These are phyloP conservation scores for Allophyes oxyacanthae DNA, from an alignment of 2,888 invertebrate species.

Conservation along the genomic window DNA sequence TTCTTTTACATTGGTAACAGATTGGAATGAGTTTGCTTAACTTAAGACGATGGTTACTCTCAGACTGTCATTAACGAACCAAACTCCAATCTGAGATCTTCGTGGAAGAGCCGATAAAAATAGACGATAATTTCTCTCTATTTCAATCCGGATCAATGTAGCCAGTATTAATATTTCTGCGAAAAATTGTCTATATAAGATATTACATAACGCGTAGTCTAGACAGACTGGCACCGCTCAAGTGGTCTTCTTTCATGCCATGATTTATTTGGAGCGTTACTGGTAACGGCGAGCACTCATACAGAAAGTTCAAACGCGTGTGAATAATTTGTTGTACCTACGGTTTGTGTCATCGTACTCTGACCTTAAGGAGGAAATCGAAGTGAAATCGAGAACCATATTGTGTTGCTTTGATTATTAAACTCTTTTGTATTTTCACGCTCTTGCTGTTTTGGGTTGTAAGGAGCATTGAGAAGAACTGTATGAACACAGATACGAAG, in stretches of 20 bases:
- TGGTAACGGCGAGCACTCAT: neutral
- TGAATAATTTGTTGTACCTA: slow-evolving; percentile 35
- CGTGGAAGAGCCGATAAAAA: slow-evolving; percentile 14
- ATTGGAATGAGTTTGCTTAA: too few species aligned
- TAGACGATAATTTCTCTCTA: slow-evolving; percentile 19
- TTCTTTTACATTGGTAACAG: too few species aligned
- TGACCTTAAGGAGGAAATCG: neutral
- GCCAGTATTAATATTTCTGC: slow-evolving; percentile 6
- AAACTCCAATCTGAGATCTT: neutral
- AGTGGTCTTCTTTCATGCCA: slow-evolving; percentile 17
- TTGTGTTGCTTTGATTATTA: neutral
- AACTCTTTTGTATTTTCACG: too few species aligned
- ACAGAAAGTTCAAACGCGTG: slow-evolving; percentile 17
- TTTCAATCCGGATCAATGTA: slow-evolving; percentile 21
- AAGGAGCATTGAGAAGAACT: too few species aligned
- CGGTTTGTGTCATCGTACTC: slow-evolving; percentile 11
- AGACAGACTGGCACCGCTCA: slow-evolving; percentile 52
- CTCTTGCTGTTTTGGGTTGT: too few species aligned
- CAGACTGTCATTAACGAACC: neutral
- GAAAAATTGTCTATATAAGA: slow-evolving; percentile 12
- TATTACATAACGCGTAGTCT: slow-evolving; percentile 36
- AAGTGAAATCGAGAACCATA: neutral
- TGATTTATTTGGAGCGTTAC: slow-evolving; percentile 29
- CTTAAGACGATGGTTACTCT: slow-evolving; percentile 1
- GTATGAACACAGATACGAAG: too few species aligned